A percentile compares a stretch with the other conserved stretches of the same genome.
Evolutionary conservation across 2,888 invertebrate species (phyloP).

Genomic region (Netelia fuscicornis): DNA sequence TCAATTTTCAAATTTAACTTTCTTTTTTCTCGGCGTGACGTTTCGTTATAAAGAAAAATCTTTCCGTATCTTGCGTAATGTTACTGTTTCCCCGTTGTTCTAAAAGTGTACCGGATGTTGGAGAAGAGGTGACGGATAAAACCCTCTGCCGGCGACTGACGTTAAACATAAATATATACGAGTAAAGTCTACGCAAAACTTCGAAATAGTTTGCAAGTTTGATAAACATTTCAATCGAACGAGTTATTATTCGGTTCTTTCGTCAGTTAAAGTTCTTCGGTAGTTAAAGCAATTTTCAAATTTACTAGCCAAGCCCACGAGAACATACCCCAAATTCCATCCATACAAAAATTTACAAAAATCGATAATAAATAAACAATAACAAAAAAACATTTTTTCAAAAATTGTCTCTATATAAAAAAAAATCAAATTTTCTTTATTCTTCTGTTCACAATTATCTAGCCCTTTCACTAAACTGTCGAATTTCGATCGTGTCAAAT

Average conservation of each 20-base stretch:
- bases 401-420: no score
- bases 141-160: conserved; percentile 23
- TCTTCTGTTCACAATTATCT: background rate
- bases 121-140: conserved; percentile 22
- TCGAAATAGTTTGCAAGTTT: conserved; percentile 41
- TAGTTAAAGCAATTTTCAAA: conserved; percentile 30
- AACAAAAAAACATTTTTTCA: no score
- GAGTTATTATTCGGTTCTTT: background rate
- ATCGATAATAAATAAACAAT: no score
- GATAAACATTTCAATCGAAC: conserved; percentile 51
- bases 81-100: conserved; percentile 23
- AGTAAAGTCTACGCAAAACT: background rate
- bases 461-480: background rate
- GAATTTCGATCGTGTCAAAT: background rate
- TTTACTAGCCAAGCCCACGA: conserved; percentile 26
- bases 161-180: background rate
- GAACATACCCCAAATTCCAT: no score
- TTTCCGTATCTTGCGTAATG: conserved; percentile 36
- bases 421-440: no score
- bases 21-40: no score
- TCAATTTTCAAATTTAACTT: no score
- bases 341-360: no score
- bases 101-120: conserved; percentile 73
- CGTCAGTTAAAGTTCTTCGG: background rate
- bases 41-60: conserved; percentile 23